Percentiles rank a stretch among this genome's conserved stretches.
These are phyloP conservation scores for Lithodes maja DNA, from an alignment of 2,888 invertebrate genomes.

Conservation along the genomic window DNA sequence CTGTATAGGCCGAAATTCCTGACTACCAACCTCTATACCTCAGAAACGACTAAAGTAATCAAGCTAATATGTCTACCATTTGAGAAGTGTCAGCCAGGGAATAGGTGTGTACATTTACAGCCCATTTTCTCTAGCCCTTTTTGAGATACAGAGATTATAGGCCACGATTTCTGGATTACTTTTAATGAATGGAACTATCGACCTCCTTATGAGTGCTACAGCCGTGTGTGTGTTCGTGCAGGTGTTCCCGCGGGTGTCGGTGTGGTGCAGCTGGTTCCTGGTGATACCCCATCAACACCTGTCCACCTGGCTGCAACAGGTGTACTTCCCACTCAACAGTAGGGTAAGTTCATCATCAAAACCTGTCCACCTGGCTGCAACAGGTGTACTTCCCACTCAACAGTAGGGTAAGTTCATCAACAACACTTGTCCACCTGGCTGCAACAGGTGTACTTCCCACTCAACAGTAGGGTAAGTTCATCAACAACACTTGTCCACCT, in stretches of 20 bases:
- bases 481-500: not conserved
- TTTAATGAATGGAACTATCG: too few species aligned
- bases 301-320: not conserved
- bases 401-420: not conserved
- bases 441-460: not conserved
- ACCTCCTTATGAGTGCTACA: too few species aligned
- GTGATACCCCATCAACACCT: not conserved
- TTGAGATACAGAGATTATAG: too few species aligned
- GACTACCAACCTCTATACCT: too few species aligned
- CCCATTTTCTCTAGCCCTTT: too few species aligned
- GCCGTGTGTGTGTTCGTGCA: not conserved
- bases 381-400: not conserved
- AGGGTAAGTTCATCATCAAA: not conserved
- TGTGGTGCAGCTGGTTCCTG: constrained; percentile 12
- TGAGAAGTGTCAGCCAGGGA: too few species aligned
- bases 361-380: not conserved
- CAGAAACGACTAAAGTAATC: too few species aligned
- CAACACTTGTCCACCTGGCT: too few species aligned
- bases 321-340: constrained; percentile 23
- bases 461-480: not conserved
- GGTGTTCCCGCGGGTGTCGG: constrained; percentile 21
- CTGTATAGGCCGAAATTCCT: too few species aligned
- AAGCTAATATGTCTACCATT: too few species aligned
- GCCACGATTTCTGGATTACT: too few species aligned
- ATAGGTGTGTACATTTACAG: too few species aligned